A percentile compares a stretch with the other conserved stretches of the same genome.
Evolutionary conservation across 2,888 invertebrate species (phyloP).

Genomic region (Homarus gammarus): DNA sequence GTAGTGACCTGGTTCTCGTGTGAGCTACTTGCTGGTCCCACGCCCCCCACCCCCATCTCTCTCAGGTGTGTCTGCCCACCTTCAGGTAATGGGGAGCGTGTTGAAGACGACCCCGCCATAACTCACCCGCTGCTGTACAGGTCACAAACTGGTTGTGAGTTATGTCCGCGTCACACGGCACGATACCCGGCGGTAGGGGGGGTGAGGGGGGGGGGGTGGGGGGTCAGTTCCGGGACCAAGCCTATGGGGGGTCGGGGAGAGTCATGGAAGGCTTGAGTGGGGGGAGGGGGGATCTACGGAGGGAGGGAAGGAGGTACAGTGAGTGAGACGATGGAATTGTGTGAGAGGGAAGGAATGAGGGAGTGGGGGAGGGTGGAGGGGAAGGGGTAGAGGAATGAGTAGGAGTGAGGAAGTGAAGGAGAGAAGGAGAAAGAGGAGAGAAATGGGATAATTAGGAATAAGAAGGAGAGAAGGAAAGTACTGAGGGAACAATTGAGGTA

Average conservation of each 20-base stretch:
- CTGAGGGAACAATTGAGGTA: background rate
- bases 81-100: too few species aligned
- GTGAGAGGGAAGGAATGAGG: background rate
- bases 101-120: slow-evolving; percentile 1
- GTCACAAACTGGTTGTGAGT: slow-evolving; percentile 43
- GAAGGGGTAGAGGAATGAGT: background rate
- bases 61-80: too few species aligned
- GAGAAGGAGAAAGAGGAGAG: background rate
- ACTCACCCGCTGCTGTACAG: slow-evolving; percentile 41
- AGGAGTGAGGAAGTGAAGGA: background rate
- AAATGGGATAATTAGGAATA: background rate
- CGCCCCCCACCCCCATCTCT: background rate
- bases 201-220: background rate
- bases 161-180: slow-evolving; percentile 37
- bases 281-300: background rate
- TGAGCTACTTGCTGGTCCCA: too few species aligned
- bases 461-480: background rate
- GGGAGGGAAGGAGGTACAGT: background rate
- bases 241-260: slow-evolving; percentile 29
- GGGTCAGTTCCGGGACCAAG: slow-evolving; percentile 44
- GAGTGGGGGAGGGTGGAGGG: background rate
- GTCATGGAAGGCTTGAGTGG: background rate
- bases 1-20: too few species aligned
- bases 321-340: too few species aligned
- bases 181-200: background rate